A percentile compares a stretch with the other conserved stretches of the same genome.
phyloP scores from a whole-genome alignment of 2,797 vertebrate species.

The Parauchenoglanis ngamensis region DNA sequence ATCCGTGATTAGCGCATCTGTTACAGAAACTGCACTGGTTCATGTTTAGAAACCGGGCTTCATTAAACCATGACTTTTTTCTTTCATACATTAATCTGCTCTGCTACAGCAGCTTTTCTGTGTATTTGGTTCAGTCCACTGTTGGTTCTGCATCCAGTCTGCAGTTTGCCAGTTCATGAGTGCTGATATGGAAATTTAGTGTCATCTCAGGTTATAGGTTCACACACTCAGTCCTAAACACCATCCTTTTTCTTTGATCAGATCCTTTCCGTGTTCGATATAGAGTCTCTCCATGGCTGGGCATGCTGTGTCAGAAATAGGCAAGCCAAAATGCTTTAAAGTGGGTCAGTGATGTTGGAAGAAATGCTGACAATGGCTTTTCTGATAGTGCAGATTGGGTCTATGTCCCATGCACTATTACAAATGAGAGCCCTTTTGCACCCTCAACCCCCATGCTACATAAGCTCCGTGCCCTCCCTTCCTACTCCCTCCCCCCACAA shows the following conservation, averaged over 20 bases:
- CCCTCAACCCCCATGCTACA: slow-evolving; percentile 39
- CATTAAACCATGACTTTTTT: background rate
- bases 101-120: background rate
- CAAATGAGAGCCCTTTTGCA: slow-evolving; percentile 38
- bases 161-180: background rate
- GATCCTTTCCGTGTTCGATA: background rate
- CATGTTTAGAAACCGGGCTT: slow-evolving; percentile 2
- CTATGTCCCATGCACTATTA: background rate
- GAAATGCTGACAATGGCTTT: slow-evolving; percentile 29
- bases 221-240: background rate
- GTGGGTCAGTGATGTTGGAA: slow-evolving; percentile 8
- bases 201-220: slow-evolving; percentile 2
- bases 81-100: background rate
- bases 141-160: background rate
- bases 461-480: background rate
- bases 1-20: background rate
- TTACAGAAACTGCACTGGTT: background rate
- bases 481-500: slow-evolving; percentile 55
- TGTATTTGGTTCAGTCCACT: background rate
- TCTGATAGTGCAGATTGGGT: background rate
- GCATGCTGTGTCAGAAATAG: slow-evolving; percentile 21
- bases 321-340: slow-evolving; percentile 4
- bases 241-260: background rate
- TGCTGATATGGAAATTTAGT: background rate
- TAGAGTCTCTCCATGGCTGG: background rate